Conservation (phyloP, 2,797 vertebrate genomes). For the Hippocampus kuda region DNA sequence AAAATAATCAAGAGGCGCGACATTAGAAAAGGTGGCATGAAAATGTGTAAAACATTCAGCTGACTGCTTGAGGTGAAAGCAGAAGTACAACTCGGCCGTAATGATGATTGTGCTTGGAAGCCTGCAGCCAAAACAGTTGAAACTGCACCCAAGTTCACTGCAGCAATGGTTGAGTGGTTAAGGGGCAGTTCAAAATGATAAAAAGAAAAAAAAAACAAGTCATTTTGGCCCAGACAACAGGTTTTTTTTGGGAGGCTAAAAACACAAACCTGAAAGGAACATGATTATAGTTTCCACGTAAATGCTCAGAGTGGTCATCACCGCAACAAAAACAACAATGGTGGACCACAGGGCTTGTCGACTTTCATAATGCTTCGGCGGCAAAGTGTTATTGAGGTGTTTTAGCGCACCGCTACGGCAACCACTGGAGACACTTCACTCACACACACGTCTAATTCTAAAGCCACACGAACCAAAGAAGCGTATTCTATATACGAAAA, state of each 20-base stretch:
- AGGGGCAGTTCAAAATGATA: neutral
- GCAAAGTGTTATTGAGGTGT: neutral
- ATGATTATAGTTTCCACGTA: neutral
- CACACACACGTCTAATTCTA: neutral
- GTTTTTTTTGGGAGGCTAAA: neutral
- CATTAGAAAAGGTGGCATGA: neutral
- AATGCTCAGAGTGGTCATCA: neutral
- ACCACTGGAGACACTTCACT: neutral
- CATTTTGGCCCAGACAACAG: neutral
- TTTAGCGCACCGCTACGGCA: neutral
- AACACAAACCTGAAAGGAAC: neutral
- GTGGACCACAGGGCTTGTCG: neutral
- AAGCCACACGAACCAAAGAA: neutral
- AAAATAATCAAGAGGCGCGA: neutral
- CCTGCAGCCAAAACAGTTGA: conserved; percentile 17
- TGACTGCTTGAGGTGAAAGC: neutral
- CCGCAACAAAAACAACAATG: conserved; percentile 1
- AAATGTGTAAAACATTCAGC: neutral
- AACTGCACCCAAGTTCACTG: conserved; percentile 16
- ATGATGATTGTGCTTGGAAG: conserved; percentile 9
- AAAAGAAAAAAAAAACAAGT: neutral
- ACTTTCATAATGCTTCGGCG: neutral
- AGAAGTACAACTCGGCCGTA: conserved; percentile 21
- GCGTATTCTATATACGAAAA: neutral
- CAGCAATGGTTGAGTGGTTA: conserved; percentile 5